Base-by-base conservation (phyloP, 2,113 vertebrate genomes). In the Hippocampus mohnikei region DNA sequence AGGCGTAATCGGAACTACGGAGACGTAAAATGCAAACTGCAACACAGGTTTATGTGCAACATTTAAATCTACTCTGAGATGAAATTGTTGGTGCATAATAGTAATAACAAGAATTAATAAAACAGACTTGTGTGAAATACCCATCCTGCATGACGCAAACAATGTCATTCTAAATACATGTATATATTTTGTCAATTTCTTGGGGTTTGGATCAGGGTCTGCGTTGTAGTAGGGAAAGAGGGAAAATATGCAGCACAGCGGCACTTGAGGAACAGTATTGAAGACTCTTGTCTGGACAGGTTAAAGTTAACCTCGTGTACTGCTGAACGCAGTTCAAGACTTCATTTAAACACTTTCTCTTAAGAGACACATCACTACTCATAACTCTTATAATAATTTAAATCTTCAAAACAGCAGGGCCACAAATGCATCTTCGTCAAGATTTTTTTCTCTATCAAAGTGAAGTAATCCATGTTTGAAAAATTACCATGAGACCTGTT, bases 401-500 rank as follows among this genome's bases (percentile, higher is more conserved):
- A 58, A 21, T 66, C 8, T 55, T 42, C 15, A 20, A 40, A 20
- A 5, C 11, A n/a, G 40, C 40, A 59, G 7, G 16, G 58, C 44
- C 11, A 63, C 46, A 33, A 64, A 6, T 52, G 21, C 21, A 70
- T 42, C 41, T 11, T 25, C 0, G 25, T 42, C 20, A 29, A 8
- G 5, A 2, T 20, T 18, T 7, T 29, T 66, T 23, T 42, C 3
- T 29, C 18, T 23, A 5, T 69, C 53, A 74, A 71, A 67, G 67
- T 55, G 52, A 44, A 70, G 10, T 59, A 56, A 12, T 67, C 37
- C 16, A 25, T 33, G 53, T 74, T 29, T 61, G 33, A 62, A 55
- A 63, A 33, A 60, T 33, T 16, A 37, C 56, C 50, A n/a, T 33
- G 66, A 67, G 61, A 66, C 48, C 41, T 53, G 33, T 27, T 27